Percentiles rank a stretch among this genome's conserved stretches.
These are phyloP conservation scores for Dicentrarchus labrax DNA, from an alignment of 2,113 vertebrate species.

Conservation along the genomic window DNA sequence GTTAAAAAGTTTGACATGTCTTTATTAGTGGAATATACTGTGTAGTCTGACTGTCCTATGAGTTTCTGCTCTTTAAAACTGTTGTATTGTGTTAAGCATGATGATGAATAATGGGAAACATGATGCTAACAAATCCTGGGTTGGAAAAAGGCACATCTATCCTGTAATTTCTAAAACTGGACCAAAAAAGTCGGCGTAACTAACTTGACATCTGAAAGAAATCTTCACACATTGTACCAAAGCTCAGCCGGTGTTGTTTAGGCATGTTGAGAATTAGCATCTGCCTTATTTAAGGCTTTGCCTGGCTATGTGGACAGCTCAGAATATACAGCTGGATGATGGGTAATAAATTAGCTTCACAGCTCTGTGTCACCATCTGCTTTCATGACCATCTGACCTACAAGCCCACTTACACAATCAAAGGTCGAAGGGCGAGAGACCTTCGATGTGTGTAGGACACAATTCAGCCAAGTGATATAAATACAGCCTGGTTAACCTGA, in stretches of 20 bases:
- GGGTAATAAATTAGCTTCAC: conserved; percentile 22
- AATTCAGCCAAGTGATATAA: neutral
- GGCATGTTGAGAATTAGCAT: conserved; percentile 6
- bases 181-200: neutral
- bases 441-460: neutral
- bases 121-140: neutral
- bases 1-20: neutral
- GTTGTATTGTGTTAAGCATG: neutral
- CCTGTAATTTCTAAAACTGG: neutral
- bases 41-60: neutral
- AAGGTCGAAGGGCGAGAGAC: neutral
- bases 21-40: neutral
- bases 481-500: neutral
- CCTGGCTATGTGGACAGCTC: neutral
- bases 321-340: conserved; percentile 4
- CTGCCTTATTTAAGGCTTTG: neutral
- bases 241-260: conserved; percentile 5
- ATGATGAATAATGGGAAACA: neutral
- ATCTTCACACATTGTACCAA: neutral
- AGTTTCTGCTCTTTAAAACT: neutral
- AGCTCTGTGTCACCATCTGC: conserved; percentile 1
- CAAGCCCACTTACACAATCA: conserved; percentile 20
- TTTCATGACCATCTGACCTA: conserved; percentile 29
- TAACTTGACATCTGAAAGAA: neutral
- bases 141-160: neutral